Conservation (phyloP, 1,140 invertebrate species). For the Euura lappo region DNA sequence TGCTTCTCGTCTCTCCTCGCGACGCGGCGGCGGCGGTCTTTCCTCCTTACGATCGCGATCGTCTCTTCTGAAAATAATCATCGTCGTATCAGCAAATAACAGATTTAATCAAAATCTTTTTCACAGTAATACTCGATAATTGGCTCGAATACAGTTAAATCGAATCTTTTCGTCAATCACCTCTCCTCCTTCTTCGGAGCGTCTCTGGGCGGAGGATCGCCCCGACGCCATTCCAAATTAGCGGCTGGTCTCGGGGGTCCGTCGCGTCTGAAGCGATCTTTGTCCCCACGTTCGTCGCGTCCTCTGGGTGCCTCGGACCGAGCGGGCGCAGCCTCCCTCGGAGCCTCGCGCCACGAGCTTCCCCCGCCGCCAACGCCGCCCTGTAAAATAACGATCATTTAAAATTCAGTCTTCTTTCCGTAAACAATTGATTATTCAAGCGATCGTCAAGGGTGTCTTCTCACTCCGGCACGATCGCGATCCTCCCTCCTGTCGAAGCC, state of each 20-base stretch:
- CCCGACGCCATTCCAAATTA: constrained; percentile 23
- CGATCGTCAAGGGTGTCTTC: constrained; percentile 13
- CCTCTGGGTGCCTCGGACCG: constrained; percentile 1
- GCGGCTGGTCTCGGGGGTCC: constrained; percentile 23
- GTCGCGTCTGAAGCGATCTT: background rate
- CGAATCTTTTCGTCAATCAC: background rate
- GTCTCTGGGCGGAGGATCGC: constrained; percentile 15
- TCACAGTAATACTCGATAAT: background rate
- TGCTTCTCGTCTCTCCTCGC: constrained; percentile 38
- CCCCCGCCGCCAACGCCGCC: too few relatives aligned
- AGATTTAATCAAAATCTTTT: too few relatives aligned
- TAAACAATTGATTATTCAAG: constrained; percentile 19
- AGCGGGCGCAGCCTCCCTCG: background rate
- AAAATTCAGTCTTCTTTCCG: too few relatives aligned
- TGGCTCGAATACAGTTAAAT: background rate
- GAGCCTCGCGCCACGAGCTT: background rate
- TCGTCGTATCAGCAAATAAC: too few relatives aligned
- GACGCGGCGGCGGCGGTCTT: constrained; percentile 23
- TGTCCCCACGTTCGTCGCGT: constrained; percentile 21
- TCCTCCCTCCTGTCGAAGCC: constrained; percentile 35
- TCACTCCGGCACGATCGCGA: constrained; percentile 26
- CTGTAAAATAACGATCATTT: background rate
- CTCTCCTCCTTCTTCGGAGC: constrained; percentile 23
- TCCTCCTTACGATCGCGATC: constrained; percentile 18
- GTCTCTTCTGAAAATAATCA: background rate